A percentile compares a stretch with the other conserved stretches of the same genome.
These are phyloP conservation scores for Neomonachus schauinslandi DNA, from an alignment of 2,113 vertebrate genomes.

Conservation along the genomic window DNA sequence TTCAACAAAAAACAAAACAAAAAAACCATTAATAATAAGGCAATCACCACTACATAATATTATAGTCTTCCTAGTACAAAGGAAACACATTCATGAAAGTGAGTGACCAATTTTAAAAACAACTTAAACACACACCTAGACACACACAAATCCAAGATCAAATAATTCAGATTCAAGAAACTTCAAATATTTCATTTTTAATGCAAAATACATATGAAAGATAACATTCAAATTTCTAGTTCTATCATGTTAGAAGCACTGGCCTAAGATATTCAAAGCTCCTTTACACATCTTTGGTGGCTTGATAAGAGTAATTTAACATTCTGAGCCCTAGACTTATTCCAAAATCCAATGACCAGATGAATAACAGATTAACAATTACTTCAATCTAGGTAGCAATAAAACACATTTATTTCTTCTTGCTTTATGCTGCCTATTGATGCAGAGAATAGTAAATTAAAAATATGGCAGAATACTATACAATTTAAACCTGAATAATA, in stretches of 20 bases:
- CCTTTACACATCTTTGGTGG: background rate
- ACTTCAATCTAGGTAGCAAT: background rate
- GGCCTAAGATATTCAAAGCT: background rate
- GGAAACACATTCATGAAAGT: constrained; percentile 26
- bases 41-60: background rate
- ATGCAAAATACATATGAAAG: constrained; percentile 25
- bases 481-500: background rate
- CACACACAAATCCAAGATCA: background rate
- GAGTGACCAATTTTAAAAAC: background rate
- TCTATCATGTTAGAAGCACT: constrained; percentile 16
- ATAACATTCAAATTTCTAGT: constrained; percentile 34
- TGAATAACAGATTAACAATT: constrained; percentile 4
- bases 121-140: background rate
- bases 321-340: background rate
- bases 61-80: background rate
- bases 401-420: constrained; percentile 28
- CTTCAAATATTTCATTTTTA: constrained; percentile 34
- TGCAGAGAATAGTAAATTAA: background rate
- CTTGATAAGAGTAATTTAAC: background rate
- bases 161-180: constrained; percentile 41
- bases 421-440: background rate
- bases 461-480: background rate
- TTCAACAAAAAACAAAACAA: background rate
- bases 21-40: background rate
- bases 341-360: background rate